A percentile compares a stretch with the other conserved stretches of the same genome.
These are phyloP conservation scores for Macropus fuliginosus DNA, from an alignment of 2,797 vertebrate genomes.

Conservation along the genomic window DNA sequence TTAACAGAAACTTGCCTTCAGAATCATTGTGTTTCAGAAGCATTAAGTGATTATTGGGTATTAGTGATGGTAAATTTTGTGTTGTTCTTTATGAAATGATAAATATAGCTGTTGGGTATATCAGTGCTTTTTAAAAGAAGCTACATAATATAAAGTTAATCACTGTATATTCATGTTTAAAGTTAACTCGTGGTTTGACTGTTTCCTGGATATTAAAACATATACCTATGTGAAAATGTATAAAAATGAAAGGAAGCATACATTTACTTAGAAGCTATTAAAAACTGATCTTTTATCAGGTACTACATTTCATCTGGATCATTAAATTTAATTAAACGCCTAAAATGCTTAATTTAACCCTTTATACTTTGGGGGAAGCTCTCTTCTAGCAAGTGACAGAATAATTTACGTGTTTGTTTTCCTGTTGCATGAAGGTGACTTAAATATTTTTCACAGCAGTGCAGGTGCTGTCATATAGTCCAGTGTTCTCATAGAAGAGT, in stretches of 20 bases:
- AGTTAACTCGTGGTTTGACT: conserved; percentile 85
- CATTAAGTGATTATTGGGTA: conserved; percentile 87
- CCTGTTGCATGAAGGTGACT: conserved; percentile 93
- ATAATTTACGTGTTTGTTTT: conserved; percentile 92
- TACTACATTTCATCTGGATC: conserved; percentile 80
- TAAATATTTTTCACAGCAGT: conserved; percentile 90
- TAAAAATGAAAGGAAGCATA: conserved; percentile 85
- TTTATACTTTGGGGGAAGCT: conserved; percentile 81
- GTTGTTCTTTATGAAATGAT: conserved; percentile 85
- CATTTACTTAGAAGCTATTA: conserved; percentile 83
- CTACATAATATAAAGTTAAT: conserved; percentile 83
- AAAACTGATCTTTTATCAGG: conserved; percentile 79
- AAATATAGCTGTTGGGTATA: conserved; percentile 83
- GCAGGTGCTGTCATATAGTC: conserved; percentile 93
- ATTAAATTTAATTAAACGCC: conserved; percentile 77
- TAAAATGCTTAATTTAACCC: conserved; percentile 84
- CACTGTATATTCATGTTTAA: conserved; percentile 84
- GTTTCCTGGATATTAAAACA: conserved; percentile 86
- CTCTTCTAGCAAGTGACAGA: conserved; percentile 86
- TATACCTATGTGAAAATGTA: conserved; percentile 77
- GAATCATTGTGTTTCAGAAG: conserved; percentile 84
- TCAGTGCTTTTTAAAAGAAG: conserved; percentile 83
- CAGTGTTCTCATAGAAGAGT: conserved; percentile 88
- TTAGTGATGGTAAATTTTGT: conserved; percentile 88
- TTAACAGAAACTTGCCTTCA: conserved; percentile 87